Conservation (phyloP, 2,888 invertebrate genomes). For the Limnephilus rhombicus region DNA sequence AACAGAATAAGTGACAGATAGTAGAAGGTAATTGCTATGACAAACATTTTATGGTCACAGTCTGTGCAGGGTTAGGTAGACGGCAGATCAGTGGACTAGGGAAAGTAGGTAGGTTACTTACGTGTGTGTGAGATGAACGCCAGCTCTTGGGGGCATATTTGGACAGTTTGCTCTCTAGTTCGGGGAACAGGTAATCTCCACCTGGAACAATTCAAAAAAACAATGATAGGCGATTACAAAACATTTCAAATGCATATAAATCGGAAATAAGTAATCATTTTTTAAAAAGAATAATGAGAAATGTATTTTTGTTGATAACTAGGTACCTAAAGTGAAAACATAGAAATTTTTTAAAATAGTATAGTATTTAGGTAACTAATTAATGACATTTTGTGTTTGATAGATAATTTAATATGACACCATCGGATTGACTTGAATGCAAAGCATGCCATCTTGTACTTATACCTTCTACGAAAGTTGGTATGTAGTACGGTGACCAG, state of each 20-base stretch:
- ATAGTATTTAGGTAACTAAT: too few species aligned
- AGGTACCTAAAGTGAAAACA: too few species aligned
- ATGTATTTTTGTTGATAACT: too few species aligned
- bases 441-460: too few species aligned
- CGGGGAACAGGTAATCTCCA: slow-evolving; percentile 97
- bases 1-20: background rate
- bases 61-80: background rate
- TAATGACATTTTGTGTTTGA: background rate
- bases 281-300: background rate
- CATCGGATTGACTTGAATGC: too few species aligned
- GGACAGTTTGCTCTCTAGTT: slow-evolving; percentile 95
- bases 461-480: too few species aligned
- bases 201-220: slow-evolving; percentile 80
- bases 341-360: too few species aligned
- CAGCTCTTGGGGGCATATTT: slow-evolving; percentile 98
- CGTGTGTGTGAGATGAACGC: slow-evolving; percentile 95
- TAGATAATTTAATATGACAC: too few species aligned
- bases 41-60: background rate
- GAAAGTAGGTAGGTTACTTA: slow-evolving; percentile 76
- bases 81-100: background rate
- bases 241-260: slow-evolving; percentile 26
- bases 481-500: too few species aligned
- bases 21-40: background rate
- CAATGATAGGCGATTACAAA: slow-evolving; percentile 17
- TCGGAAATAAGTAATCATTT: background rate